These are phyloP conservation scores for Cliona cf. orientalis DNA, from an alignment of 37 sponge, comb jelly and placozoan species.

Conservation along the genomic window DNA sequence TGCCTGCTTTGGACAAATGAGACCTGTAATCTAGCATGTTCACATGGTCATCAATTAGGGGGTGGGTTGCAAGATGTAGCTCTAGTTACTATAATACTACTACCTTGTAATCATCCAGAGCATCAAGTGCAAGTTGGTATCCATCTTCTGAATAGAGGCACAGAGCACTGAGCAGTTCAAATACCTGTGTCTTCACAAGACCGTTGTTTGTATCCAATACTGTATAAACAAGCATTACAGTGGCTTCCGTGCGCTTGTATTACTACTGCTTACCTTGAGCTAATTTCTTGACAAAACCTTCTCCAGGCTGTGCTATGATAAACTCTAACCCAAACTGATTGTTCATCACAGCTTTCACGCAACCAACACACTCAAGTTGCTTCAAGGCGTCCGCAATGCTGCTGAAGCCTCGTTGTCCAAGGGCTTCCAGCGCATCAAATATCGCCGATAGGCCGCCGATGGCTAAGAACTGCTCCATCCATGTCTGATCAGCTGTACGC, in stretches of 20 bases:
- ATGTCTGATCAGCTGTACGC: constrained; percentile 64
- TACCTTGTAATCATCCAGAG: constrained; percentile 84
- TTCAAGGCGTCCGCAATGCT: constrained; percentile 82
- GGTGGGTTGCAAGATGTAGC: too few species aligned
- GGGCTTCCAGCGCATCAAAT: constrained; percentile 78
- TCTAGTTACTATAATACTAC: background rate
- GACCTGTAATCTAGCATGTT: too few species aligned
- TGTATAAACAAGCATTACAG: constrained; percentile 19
- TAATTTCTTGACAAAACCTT: constrained; percentile 61
- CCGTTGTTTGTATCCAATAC: constrained; percentile 90
- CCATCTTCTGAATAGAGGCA: constrained; percentile 87
- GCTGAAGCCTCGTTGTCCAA: constrained; percentile 71
- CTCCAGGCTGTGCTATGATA: constrained; percentile 59
- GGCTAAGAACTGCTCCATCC: constrained; percentile 90
- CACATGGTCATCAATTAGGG: too few species aligned
- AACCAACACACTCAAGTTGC: constrained; percentile 90
- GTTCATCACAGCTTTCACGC: constrained; percentile 93
- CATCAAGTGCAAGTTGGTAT: constrained; percentile 70
- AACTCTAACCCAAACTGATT: constrained; percentile 76
- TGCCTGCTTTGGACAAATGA: too few species aligned
- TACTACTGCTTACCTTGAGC: constrained; percentile 53
- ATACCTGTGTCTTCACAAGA: constrained; percentile 90
- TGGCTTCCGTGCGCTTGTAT: background rate
- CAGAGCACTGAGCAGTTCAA: constrained; percentile 89
- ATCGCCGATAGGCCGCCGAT: constrained; percentile 79